A percentile compares a stretch with the other conserved stretches of the same genome.
Evolutionary conservation across 1,140 invertebrate species (phyloP).

Genomic region (Drosophila serrata): DNA sequence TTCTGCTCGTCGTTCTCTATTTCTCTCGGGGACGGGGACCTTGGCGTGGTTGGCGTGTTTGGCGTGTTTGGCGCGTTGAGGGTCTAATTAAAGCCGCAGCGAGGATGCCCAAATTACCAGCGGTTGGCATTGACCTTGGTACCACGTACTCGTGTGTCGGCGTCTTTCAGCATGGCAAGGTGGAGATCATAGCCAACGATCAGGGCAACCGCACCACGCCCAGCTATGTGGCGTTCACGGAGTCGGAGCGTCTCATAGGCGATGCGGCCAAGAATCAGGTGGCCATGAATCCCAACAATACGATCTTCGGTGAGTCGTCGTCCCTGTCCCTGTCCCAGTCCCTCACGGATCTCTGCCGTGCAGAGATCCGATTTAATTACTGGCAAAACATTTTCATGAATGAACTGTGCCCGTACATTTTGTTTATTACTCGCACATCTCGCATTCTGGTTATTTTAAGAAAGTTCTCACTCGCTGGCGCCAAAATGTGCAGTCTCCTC

Average conservation of each 20-base stretch:
- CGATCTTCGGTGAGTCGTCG: conserved; percentile 80
- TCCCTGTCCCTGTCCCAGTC: background rate
- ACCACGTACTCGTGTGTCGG: conserved; percentile 94
- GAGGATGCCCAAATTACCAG: conserved; percentile 86
- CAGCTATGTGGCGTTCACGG: conserved; percentile 98
- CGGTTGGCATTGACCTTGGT: conserved; percentile 92
- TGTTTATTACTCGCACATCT: conserved; percentile 41
- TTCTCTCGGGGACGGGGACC: conserved; percentile 44
- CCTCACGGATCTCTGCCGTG: background rate
- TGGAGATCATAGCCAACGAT: conserved; percentile 97
- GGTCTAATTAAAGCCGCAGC: conserved; percentile 76
- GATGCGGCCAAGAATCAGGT: conserved; percentile 94
- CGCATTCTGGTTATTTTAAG: conserved; percentile 41
- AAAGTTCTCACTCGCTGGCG: conserved; percentile 55
- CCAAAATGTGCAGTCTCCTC: conserved; percentile 32
- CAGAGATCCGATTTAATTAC: conserved; percentile 44
- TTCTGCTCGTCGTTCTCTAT: conserved; percentile 30
- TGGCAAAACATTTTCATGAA: conserved; percentile 58
- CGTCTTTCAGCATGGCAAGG: conserved; percentile 94
- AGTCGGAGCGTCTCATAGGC: conserved; percentile 97
- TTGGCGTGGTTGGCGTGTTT: conserved; percentile 47
- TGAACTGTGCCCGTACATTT: conserved; percentile 43
- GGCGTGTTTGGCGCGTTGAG: conserved; percentile 35
- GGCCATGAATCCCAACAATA: conserved; percentile 85
- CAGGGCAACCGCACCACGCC: conserved; percentile 98